Percentiles rank a stretch among this genome's conserved stretches.
Evolutionary conservation across 2,113 vertebrate genomes (phyloP).

Genomic region (Chaenocephalus aceratus): DNA sequence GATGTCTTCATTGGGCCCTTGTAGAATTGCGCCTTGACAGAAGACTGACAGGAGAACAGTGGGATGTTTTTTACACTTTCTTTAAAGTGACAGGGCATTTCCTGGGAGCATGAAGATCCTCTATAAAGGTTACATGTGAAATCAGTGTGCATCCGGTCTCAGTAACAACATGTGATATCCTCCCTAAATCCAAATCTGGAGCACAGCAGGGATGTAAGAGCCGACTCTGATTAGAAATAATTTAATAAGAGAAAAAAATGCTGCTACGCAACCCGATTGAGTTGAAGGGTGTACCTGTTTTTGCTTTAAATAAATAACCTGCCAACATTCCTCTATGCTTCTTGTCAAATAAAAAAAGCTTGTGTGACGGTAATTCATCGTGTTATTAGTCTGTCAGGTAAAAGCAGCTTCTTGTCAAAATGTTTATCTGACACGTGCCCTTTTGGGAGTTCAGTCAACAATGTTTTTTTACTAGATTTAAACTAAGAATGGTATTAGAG

Average conservation of each 20-base stretch:
- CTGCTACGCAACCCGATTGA: background rate
- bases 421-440: background rate
- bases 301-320: conserved; percentile 14
- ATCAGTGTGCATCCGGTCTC: conserved; percentile 4
- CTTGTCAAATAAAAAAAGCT: conserved; percentile 8
- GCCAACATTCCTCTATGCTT: background rate
- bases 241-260: background rate
- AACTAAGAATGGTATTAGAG: background rate
- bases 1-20: conserved; percentile 7
- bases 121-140: conserved; percentile 15
- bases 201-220: background rate
- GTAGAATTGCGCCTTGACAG: background rate
- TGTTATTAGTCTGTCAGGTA: conserved; percentile 2
- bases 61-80: background rate
- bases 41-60: conserved; percentile 47
- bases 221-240: background rate
- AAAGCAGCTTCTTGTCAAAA: conserved; percentile 22
- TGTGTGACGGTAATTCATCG: background rate
- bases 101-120: conserved; percentile 39
- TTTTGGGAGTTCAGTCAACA: background rate
- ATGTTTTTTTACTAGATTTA: background rate
- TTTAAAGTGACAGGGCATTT: conserved; percentile 44
- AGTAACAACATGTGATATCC: background rate
- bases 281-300: conserved; percentile 6
- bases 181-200: background rate